Evolutionary conservation across 2,113 vertebrate genomes (phyloP).

Genomic region (Odocoileus virginianus): DNA sequence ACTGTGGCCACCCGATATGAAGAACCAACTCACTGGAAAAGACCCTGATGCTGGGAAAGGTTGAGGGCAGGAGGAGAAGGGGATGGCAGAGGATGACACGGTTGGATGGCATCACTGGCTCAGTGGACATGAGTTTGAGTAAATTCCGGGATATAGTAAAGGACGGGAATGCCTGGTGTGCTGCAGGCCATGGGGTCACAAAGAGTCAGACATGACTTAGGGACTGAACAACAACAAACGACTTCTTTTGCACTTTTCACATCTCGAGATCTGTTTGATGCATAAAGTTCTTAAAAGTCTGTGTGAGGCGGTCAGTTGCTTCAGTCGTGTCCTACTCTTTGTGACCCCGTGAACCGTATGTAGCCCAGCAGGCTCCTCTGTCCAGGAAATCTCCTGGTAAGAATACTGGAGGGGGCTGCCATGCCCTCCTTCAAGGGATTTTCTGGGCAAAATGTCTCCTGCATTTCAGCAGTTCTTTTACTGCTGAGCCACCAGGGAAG

Average conservation of each 20-base stretch:
- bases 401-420: neutral
- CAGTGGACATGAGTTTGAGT: neutral
- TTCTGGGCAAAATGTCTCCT: neutral
- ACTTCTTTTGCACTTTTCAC: constrained; percentile 24
- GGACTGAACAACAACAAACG: neutral
- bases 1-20: neutral
- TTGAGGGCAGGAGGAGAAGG: neutral
- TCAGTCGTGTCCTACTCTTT: neutral
- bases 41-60: neutral
- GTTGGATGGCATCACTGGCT: neutral
- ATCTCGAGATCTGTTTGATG: constrained; percentile 36
- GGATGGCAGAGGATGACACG: neutral
- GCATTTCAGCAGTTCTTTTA: neutral
- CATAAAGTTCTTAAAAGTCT: constrained; percentile 12
- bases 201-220: neutral
- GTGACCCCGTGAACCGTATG: neutral
- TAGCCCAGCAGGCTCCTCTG: neutral
- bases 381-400: neutral
- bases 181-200: neutral
- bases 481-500: neutral
- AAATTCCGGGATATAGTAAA: neutral
- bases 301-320: neutral
- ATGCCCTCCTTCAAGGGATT: neutral
- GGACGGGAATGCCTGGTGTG: neutral
- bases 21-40: neutral